Conservation (phyloP, 2,113 vertebrate species). For the Syrrhaptes paradoxus region DNA sequence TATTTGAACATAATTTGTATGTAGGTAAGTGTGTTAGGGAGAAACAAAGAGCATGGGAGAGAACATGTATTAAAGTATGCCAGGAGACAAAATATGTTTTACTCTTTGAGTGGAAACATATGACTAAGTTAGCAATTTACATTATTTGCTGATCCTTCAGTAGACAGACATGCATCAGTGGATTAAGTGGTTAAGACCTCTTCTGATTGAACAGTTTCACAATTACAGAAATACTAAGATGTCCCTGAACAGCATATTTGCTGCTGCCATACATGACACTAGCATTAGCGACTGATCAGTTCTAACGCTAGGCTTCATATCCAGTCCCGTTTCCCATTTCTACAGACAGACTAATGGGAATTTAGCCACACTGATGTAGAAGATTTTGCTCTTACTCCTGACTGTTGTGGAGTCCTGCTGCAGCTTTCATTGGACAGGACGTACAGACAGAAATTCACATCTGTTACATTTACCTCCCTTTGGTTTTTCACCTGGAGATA, state of each 20-base stretch:
- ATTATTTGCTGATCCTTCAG: neutral
- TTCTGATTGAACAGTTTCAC: neutral
- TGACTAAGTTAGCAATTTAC: neutral
- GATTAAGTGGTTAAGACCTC: neutral
- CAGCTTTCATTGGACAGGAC: neutral
- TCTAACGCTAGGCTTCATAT: neutral
- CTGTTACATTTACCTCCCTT: neutral
- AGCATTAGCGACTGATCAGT: neutral
- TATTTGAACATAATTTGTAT: neutral
- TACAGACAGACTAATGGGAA: neutral
- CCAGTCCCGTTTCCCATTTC: neutral
- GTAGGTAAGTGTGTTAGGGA: neutral
- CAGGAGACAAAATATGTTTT: neutral
- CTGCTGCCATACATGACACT: neutral
- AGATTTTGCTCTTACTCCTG: neutral
- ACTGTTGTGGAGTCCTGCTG: neutral
- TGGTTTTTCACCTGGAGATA: neutral
- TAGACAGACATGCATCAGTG: neutral
- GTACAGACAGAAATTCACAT: neutral
- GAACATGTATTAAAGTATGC: neutral
- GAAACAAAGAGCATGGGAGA: neutral
- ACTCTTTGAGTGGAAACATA: neutral
- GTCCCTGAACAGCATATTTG: neutral
- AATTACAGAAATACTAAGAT: neutral
- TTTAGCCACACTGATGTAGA: neutral